phyloP scores from a whole-genome alignment of 2,888 invertebrate species.

The Chydorus sphaericus region DNA sequence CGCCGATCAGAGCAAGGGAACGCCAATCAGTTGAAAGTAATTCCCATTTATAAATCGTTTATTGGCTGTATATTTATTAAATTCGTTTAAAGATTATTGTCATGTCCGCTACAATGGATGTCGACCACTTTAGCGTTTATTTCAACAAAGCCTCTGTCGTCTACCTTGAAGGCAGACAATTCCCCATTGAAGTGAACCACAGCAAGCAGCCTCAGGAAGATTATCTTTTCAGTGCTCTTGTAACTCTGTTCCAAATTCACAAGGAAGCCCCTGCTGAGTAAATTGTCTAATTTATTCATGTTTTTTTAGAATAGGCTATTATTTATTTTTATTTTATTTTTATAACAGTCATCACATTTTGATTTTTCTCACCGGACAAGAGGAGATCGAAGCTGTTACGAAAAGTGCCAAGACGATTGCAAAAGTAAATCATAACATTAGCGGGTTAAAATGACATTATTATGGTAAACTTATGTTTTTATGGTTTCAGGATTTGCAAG shows the following conservation, averaged over 20 bases:
- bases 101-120: conserved; percentile 95
- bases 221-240: conserved; percentile 65
- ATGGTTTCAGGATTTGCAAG: conserved; percentile 25
- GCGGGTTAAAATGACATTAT: not conserved
- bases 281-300: conserved; percentile 24
- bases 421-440: not conserved
- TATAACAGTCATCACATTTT: conserved; percentile 63
- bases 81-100: conserved; percentile 48
- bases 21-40: conserved; percentile 50
- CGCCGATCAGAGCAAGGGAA: conserved; percentile 43
- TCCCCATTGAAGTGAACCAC: conserved; percentile 61
- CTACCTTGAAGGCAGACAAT: conserved; percentile 78
- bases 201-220: conserved; percentile 57
- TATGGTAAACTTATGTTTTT: conserved; percentile 15
- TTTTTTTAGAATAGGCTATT: not conserved
- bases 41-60: conserved; percentile 36
- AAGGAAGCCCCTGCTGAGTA: conserved; percentile 63
- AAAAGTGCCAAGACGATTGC: conserved; percentile 22
- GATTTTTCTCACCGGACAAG: conserved; percentile 89
- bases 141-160: conserved; percentile 73
- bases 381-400: conserved; percentile 65
- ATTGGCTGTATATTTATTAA: conserved; percentile 41
- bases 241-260: conserved; percentile 81
- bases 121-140: conserved; percentile 78
- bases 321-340: conserved; percentile 5